Evolutionary conservation across 2,888 invertebrate species (phyloP), one percentile per base, ranked within the genome.

Genomic region (Tetanocera ferruginea): DNA sequence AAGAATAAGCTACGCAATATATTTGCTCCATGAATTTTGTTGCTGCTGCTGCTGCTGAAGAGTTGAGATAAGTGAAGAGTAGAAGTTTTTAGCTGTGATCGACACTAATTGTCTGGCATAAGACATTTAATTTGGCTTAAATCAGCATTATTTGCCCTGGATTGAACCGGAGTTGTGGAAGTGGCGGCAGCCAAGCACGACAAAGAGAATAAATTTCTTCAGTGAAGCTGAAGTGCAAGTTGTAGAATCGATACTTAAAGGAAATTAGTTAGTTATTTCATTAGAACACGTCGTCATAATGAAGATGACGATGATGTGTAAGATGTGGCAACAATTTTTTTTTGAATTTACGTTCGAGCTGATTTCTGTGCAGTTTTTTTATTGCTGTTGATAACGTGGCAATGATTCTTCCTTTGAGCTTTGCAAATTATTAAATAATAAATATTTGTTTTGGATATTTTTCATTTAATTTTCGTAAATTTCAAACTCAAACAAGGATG

Each of bases 41-140:
- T 14, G n/a, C 19, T n/a, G n/a, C n/a, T n/a, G n/a, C n/a, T n/a
- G n/a, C n/a, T n/a, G n/a, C n/a, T n/a, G 6, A 23, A 17, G 23
- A 19, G 49, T 17, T 43, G 25, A 14, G 14, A n/a, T 17, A 49
- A 28, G 14, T 43, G 43, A 17, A 5, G 19, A 6, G 60, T 6
- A 17, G 49, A 34, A 60, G 60, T 74, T 34, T 67, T 57, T n/a
- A 19, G 19, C 62, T 28, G 31, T 71, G 64, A 64, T 76, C 62
- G 71, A 62, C 69, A 60, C 62, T 76, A 76, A 76, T 76, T 70
- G 70, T 43, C 69, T 70, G 60, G 49, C 49, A 60, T 8, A 69
- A 76, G 69, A 62, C 25, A 57, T 55, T 52, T 43, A 57, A 67
- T 67, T 55, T 67, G 76, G 57, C 57, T 67, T 52, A 76, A 57